Conservation (phyloP, 2,113 vertebrate species). For the Pardalotus punctatus region DNA sequence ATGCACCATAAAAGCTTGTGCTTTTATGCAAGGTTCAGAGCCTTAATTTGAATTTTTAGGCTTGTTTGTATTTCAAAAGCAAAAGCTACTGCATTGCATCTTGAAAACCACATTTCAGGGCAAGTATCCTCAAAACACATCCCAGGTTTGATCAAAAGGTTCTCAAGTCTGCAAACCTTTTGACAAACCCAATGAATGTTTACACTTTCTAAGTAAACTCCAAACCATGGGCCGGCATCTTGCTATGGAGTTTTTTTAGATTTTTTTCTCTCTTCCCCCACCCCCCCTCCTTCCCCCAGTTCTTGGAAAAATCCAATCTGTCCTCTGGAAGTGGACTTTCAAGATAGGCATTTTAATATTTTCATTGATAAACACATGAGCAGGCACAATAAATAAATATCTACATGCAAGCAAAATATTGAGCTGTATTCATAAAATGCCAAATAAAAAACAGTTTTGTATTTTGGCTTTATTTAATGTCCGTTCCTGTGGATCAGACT, state of each 20-base stretch:
- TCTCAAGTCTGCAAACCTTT: slow-evolving; percentile 16
- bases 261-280: background rate
- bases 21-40: background rate
- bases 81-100: slow-evolving; percentile 7
- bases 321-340: background rate
- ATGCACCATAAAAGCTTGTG: background rate
- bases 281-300: rapidly evolving
- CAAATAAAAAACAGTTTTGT: background rate
- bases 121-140: slow-evolving; percentile 25
- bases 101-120: background rate
- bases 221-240: background rate
- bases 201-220: slow-evolving; percentile 6
- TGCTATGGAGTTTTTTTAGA: background rate
- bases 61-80: slow-evolving; percentile 44
- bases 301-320: background rate
- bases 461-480: background rate
- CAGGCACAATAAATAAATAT: background rate
- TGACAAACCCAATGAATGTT: background rate
- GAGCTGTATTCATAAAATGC: background rate
- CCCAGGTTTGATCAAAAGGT: slow-evolving; percentile 47
- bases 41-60: slow-evolving; percentile 11
- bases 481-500: background rate
- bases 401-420: background rate
- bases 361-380: background rate
- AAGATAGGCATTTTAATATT: background rate